phyloP scores from a whole-genome alignment of 37 sponge, comb jelly and placozoan species.

The Beroe forskalii region DNA sequence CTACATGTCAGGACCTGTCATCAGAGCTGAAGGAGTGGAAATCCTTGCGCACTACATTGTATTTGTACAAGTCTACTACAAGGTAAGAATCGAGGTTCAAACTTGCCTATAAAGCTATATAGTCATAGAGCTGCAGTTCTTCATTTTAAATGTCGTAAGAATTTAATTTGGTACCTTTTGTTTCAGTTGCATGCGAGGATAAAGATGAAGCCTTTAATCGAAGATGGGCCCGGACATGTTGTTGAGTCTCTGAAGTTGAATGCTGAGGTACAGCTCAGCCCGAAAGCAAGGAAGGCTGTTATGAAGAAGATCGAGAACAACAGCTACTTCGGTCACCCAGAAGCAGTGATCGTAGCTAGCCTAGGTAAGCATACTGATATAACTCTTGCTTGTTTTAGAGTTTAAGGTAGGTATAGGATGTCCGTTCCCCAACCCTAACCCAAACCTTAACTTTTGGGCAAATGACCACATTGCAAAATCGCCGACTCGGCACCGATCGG shows the following conservation, averaged over 20 bases:
- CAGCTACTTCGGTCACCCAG: background rate
- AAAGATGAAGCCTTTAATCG: background rate
- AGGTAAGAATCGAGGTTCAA: too few species aligned
- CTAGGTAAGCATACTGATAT: background rate
- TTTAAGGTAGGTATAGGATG: too few species aligned
- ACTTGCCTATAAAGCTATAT: too few species aligned
- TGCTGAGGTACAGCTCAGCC: background rate
- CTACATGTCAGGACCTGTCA: background rate
- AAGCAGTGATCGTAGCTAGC: background rate
- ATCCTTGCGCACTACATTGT: background rate
- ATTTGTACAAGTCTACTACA: too few species aligned
- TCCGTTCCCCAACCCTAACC: too few species aligned
- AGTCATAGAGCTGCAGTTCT: too few species aligned
- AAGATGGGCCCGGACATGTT: background rate
- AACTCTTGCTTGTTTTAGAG: too few species aligned
- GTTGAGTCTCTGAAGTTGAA: background rate
- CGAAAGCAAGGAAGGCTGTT: background rate
- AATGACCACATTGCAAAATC: too few species aligned
- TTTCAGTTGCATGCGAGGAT: background rate
- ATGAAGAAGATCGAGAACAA: background rate
- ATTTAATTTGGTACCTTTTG: background rate
- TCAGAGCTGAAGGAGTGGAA: background rate
- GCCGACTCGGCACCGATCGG: too few species aligned
- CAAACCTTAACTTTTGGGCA: too few species aligned
- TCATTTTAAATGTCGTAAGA: too few species aligned